A percentile compares a stretch with the other conserved stretches of the same genome.
Evolutionary conservation across 1,140 invertebrate species (phyloP).

Genomic region (Diachasma alloeum): DNA sequence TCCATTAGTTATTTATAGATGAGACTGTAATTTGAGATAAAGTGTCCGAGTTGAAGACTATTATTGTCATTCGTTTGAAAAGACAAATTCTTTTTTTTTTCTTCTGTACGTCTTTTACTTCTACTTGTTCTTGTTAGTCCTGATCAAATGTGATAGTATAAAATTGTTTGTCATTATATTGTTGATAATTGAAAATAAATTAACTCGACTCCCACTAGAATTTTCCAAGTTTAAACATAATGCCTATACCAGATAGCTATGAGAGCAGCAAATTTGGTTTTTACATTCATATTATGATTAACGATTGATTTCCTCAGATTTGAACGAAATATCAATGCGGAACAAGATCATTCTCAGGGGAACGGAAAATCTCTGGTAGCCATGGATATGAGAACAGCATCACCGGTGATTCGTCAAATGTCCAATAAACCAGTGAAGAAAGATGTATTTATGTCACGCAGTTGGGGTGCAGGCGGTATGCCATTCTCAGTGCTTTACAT

Average conservation of each 20-base stretch:
- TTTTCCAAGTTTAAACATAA: too few relatives aligned
- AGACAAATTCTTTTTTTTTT: neutral
- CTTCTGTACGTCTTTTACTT: neutral
- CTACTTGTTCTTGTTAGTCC: too few relatives aligned
- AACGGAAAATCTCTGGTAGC: neutral
- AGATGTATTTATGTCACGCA: constrained; percentile 50
- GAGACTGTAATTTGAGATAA: neutral
- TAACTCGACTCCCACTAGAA: too few relatives aligned
- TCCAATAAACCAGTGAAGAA: constrained; percentile 44
- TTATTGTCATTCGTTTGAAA: neutral
- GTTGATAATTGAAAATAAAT: too few relatives aligned
- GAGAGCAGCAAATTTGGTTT: neutral
- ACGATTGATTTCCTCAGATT: neutral
- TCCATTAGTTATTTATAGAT: neutral
- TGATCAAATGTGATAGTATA: too few relatives aligned
- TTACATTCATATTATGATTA: neutral
- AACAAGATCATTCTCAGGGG: neutral
- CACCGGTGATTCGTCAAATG: constrained; percentile 23
- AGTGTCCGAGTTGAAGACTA: neutral
- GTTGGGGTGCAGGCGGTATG: constrained; percentile 63
- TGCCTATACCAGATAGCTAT: neutral
- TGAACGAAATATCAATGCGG: neutral
- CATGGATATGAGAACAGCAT: constrained; percentile 15
- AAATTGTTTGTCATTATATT: too few relatives aligned
- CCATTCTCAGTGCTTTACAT: constrained; percentile 66